These are phyloP conservation scores for Lophotis ruficrista DNA, from an alignment of 2,113 vertebrate genomes.

Conservation along the genomic window DNA sequence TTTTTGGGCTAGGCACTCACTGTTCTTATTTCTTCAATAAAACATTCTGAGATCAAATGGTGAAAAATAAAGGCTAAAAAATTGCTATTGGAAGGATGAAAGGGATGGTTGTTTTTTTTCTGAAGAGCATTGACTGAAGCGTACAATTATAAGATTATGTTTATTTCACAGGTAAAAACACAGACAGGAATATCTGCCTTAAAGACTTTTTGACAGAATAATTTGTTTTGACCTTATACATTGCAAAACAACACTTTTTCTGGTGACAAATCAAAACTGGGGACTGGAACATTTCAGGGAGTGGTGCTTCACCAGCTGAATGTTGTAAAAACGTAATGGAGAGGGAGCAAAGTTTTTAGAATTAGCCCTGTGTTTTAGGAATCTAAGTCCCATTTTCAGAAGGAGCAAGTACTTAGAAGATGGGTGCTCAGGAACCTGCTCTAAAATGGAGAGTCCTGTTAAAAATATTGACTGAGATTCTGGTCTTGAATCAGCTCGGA, in stretches of 20 bases:
- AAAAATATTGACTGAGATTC: background rate
- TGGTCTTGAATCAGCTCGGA: background rate
- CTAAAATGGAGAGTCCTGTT: background rate
- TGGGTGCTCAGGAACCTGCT: background rate
- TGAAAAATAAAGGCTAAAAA: background rate
- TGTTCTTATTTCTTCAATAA: background rate
- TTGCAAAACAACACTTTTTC: background rate
- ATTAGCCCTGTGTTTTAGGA: background rate
- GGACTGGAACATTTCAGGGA: background rate
- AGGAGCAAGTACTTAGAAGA: background rate
- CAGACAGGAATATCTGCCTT: background rate
- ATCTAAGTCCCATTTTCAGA: background rate
- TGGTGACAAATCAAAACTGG: background rate
- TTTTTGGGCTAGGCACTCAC: background rate
- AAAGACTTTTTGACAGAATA: background rate
- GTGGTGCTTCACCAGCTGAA: background rate
- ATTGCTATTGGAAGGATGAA: background rate
- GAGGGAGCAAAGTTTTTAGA: background rate
- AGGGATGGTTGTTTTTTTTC: background rate
- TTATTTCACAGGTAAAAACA: background rate
- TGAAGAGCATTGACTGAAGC: background rate
- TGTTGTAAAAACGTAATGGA: background rate
- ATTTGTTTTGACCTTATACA: background rate
- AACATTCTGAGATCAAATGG: background rate
- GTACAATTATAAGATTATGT: background rate